Base-by-base conservation (phyloP, 2,113 vertebrate genomes). In the Hemichromis elongatus region DNA sequence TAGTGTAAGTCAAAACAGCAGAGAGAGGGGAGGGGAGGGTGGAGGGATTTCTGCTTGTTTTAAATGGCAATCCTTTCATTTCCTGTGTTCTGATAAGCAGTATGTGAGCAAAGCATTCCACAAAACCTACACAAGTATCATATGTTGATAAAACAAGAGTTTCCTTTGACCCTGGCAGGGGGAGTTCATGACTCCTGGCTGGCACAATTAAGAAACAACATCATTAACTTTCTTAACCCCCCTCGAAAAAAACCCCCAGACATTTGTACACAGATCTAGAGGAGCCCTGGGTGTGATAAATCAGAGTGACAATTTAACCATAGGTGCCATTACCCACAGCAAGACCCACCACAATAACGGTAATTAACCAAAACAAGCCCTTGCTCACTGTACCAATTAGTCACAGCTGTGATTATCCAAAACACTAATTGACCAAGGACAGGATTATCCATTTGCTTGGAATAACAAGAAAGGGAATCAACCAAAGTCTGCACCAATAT, bases 21-120 rank as follows among this genome's bases (percentile, higher is more conserved):
- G 61, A 66, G 19, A 37, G 19, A 66, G 59, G 33, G 35, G 35
- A 37, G 35, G 35, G 19, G 59, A 37, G 57, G 61, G 4, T 52
- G 18, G 16, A 42, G 18, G 77, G 47, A 66, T 85, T 89, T 90
- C 80, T 79, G 85, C 84, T 92, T 95, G 91, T 94, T 95, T 95
- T 94, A 80, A 89, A 92, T 92, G 86, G 82, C 80, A 93, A 95
- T 95, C 94, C 94, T 95, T 96, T 95, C 91, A 96, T 96, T 96
- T 96, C 96, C 95, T 95, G 93, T 89, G 88, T 93, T 95, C 93
- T 93, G 95, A 95, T 95, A 93, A 94, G 91, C 80, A 16, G 83
- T 77, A 91, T 93, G 93, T 33, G 84, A 94, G 93, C 73, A 87
- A 94, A 95, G 94, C 94, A 94, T 95, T 94, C 93, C 91, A 90